Conservation (phyloP, 2,113 vertebrate genomes). For the Maccullochella peelii region DNA sequence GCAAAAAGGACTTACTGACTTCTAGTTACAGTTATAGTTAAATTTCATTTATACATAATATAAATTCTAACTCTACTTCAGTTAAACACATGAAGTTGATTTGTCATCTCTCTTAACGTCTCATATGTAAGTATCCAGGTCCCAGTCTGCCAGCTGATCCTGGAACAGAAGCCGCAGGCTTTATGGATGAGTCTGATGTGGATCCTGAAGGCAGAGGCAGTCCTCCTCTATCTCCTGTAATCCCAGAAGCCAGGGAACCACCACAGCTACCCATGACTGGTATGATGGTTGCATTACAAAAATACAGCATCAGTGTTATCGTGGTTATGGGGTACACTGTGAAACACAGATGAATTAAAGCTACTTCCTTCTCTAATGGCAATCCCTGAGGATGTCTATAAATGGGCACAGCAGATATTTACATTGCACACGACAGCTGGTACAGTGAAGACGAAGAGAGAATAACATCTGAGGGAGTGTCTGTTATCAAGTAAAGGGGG, state of each 20-base stretch:
- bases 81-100: slow-evolving; percentile 3
- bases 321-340: slow-evolving; percentile 33
- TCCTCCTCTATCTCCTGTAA: slow-evolving; percentile 37
- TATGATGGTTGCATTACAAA: slow-evolving; percentile 57
- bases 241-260: slow-evolving; percentile 52
- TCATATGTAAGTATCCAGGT: slow-evolving; percentile 51
- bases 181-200: slow-evolving; percentile 4
- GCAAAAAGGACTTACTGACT: neutral
- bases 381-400: slow-evolving; percentile 57
- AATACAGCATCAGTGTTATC: slow-evolving; percentile 20
- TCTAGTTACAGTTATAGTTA: too few species aligned
- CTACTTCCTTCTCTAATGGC: slow-evolving; percentile 54
- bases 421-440: slow-evolving; percentile 63
- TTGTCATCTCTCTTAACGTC: neutral
- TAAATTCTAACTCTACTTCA: neutral
- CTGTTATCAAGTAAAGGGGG: slow-evolving; percentile 34
- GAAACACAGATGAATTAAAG: slow-evolving; percentile 52
- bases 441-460: slow-evolving; percentile 33
- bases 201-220: slow-evolving; percentile 30
- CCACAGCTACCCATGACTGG: slow-evolving; percentile 64
- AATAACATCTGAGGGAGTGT: slow-evolving; percentile 38
- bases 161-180: slow-evolving; percentile 1
- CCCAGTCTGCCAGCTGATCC: slow-evolving; percentile 32
- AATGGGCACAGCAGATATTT: slow-evolving; percentile 66
- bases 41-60: too few species aligned